phyloP scores from a whole-genome alignment of 1,140 invertebrate genomes.

The Forficula auricularia region DNA sequence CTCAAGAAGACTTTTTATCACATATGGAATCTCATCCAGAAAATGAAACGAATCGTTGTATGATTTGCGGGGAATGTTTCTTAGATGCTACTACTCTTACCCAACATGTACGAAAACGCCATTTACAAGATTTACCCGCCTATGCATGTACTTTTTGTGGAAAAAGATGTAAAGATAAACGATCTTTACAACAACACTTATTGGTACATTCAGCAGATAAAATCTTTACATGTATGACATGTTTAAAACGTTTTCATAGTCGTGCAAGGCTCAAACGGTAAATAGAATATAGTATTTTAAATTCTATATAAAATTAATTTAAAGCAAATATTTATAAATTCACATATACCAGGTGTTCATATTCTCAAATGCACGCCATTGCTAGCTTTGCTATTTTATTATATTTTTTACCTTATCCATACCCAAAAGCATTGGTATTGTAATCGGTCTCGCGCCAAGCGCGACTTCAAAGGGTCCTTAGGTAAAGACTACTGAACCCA shows the following conservation, averaged over 20 bases:
- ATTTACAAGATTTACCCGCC: slow-evolving; percentile 35
- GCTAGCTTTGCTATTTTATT: too few species aligned
- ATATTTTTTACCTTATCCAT: too few species aligned
- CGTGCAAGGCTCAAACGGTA: slow-evolving; percentile 37
- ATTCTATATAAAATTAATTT: too few species aligned
- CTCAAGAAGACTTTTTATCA: slow-evolving; percentile 5
- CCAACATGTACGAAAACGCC: slow-evolving; percentile 35
- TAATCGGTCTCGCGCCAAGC: too few species aligned
- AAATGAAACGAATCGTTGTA: slow-evolving; percentile 28
- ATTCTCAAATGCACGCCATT: too few species aligned
- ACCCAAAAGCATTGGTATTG: too few species aligned
- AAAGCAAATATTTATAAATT: too few species aligned
- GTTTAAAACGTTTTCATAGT: slow-evolving; percentile 49
- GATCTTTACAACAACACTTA: slow-evolving; percentile 46
- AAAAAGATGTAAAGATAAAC: slow-evolving; percentile 44
- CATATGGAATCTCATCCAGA: slow-evolving; percentile 10
- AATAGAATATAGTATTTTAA: neutral
- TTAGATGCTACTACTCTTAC: slow-evolving; percentile 33
- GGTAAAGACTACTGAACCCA: too few species aligned
- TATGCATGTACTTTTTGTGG: slow-evolving; percentile 40
- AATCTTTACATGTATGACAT: slow-evolving; percentile 40
- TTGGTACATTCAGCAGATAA: slow-evolving; percentile 39
- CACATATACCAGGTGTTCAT: too few species aligned
- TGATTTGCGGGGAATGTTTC: slow-evolving; percentile 44
- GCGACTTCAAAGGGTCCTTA: too few species aligned